Evolutionary conservation across 2,113 vertebrate genomes (phyloP).

Genomic region (Embiotoca jacksoni): DNA sequence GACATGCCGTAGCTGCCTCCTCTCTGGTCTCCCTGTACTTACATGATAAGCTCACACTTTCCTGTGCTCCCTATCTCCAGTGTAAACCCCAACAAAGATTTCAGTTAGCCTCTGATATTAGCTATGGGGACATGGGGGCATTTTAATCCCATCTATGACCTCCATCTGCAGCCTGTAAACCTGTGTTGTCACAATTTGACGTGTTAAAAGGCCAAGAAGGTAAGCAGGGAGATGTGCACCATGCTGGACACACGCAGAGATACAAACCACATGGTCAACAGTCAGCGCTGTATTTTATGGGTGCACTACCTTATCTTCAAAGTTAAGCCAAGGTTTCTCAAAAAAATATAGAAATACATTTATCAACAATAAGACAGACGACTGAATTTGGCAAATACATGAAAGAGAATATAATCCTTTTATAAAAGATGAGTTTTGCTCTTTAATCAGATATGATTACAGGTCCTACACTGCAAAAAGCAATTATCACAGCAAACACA

Average conservation of each 20-base stretch:
- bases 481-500: background rate
- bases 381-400: background rate
- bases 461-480: background rate
- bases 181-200: constrained; percentile 47
- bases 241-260: constrained; percentile 37
- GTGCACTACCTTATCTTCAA: background rate
- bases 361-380: background rate
- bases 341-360: background rate
- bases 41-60: constrained; percentile 71
- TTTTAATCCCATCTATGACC: constrained; percentile 65
- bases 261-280: constrained; percentile 28
- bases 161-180: constrained; percentile 57
- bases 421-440: background rate
- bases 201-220: constrained; percentile 58
- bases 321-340: background rate
- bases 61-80: constrained; percentile 53
- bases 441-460: constrained; percentile 13
- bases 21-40: constrained; percentile 52
- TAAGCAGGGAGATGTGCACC: constrained; percentile 21
- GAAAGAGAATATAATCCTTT: background rate
- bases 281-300: constrained; percentile 9
- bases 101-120: constrained; percentile 65
- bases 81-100: constrained; percentile 54
- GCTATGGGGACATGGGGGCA: constrained; percentile 57
- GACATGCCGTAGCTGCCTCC: constrained; percentile 47